Evolutionary conservation across 2,113 vertebrate genomes (phyloP), one percentile per base, ranked within the genome.

Genomic region (Aleadryas rufinucha): DNA sequence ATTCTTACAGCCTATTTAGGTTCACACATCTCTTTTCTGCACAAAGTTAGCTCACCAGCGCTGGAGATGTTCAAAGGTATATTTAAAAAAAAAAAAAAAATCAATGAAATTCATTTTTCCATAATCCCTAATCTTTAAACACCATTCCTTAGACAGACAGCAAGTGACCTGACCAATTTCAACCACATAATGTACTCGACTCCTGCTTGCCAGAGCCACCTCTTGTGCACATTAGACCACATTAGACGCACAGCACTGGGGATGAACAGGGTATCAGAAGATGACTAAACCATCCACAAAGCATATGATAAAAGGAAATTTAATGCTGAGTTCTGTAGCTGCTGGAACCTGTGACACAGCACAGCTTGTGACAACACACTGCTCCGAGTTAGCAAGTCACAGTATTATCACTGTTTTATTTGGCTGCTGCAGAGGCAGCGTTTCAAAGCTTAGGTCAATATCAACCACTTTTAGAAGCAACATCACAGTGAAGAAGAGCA

Each of bases 381-480:
- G 76, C 90, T 93, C 59, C 3, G 2, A 69, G 84, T 70, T 66
- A 83, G 85, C 66, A 74, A 85, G 93, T 47, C 90, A 91, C 87
- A 57, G 27, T 1, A 72, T 61, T 83, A 77, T 16, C 86, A 77
- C 82, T 88, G 11, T 87, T 89, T 91, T 39, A 84, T 88, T 75
- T 86, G 90, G 54, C 85, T 91, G 64, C 70, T 83, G 75, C 78
- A 83, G 66, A 93, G 50, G 68, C 66, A 95, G 57, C 2, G 0
- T 82, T 88, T 88, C 76, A 91, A 83, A 83, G 82, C 66, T 88
- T 64, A 77, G 93, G 95, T 88, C 85, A 91, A 8, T 47, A 77
- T 16, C 87, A 70, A 59, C 37, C 59, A 66, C 42, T 93, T 94
- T 85, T 83, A 90, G 91, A 93, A 92, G 66, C 2, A 3, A 56